Evolutionary conservation across 2,888 invertebrate species (phyloP).

Genomic region (Theretra japonica): DNA sequence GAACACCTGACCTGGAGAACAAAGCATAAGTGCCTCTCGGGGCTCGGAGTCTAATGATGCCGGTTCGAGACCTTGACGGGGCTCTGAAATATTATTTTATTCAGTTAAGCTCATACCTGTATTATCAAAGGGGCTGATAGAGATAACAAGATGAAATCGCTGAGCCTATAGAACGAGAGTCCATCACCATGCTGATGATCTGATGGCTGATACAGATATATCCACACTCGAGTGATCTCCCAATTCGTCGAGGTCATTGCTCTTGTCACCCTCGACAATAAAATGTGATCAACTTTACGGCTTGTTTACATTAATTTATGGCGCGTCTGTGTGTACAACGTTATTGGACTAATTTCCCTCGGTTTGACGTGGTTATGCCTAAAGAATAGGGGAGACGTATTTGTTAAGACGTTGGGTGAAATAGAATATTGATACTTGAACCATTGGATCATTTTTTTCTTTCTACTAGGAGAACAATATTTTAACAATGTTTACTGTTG

Average conservation of each 20-base stretch:
- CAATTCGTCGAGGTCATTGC: slow-evolving; percentile 45
- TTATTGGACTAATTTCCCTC: slow-evolving; percentile 41
- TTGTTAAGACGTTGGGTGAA: not conserved
- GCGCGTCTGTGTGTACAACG: slow-evolving; percentile 39
- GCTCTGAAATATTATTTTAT: too few species aligned
- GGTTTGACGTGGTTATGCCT: slow-evolving; percentile 20
- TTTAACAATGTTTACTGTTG: too few species aligned
- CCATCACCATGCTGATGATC: too few species aligned
- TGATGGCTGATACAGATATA: too few species aligned
- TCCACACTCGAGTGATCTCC: slow-evolving; percentile 22
- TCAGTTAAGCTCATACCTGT: too few species aligned
- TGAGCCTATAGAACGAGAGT: too few species aligned
- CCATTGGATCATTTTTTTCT: too few species aligned
- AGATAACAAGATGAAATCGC: too few species aligned
- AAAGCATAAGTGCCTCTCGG: not conserved
- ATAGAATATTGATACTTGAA: not conserved
- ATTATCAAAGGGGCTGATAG: too few species aligned
- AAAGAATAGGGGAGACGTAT: slow-evolving; percentile 7
- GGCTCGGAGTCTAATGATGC: not conserved
- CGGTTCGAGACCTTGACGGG: not conserved
- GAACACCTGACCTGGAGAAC: slow-evolving; percentile 5
- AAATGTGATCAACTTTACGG: slow-evolving; percentile 64
- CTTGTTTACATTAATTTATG: slow-evolving; percentile 72
- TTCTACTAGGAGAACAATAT: too few species aligned
- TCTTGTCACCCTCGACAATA: slow-evolving; percentile 54